Base-by-base conservation (phyloP, 2,888 invertebrate species). In the Eudasyphora cyanicolor region DNA sequence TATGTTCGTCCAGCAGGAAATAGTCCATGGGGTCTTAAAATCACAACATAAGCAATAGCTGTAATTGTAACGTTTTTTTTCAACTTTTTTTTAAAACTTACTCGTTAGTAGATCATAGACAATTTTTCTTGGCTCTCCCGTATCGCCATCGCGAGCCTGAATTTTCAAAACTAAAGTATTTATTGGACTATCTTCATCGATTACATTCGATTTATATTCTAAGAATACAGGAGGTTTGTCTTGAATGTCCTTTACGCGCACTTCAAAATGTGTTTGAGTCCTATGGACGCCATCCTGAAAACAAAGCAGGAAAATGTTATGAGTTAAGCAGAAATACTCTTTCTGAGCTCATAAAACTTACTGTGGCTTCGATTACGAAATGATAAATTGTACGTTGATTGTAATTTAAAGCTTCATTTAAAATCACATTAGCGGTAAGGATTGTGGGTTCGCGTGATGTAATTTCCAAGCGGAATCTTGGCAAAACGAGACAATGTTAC, bases 191-290 rank as follows among this genome's bases (percentile, higher is more conserved):
- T 97, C 96, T 90, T 98, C 98, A 27, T 94, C 93, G 38, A 97
- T 94, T 27, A 97, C 95, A 0, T 96, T 96, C 14, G 95, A 95
- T 76, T 97, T 93, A 0, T 97, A 94, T 0, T 97, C 97, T 64
- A 95, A 94, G 92, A 98, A 98, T 76, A 95, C 94, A 0, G 98
- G 98, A 0, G 97, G 96, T 0, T 95, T 95, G 91, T 98, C 97
- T 93, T 98, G 98, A 0, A 97, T 95, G 89, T 98, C 97, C 82
- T 95, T 94, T 0, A 98, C 95, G 85, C 95, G 95, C 29, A 97
- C 95, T 88, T 96, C 95, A 14, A 97, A 95, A 69, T 94, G 94
- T 0, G 96, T 95, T 12, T 94, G 94, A 0, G 95, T 95, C 87
- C 95, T 95, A 86, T 96, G 94, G 12, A 94, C 93, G 0, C 97